These are phyloP conservation scores for Ammodytes marinus DNA, from an alignment of 2,113 vertebrate species.

Conservation along the genomic window DNA sequence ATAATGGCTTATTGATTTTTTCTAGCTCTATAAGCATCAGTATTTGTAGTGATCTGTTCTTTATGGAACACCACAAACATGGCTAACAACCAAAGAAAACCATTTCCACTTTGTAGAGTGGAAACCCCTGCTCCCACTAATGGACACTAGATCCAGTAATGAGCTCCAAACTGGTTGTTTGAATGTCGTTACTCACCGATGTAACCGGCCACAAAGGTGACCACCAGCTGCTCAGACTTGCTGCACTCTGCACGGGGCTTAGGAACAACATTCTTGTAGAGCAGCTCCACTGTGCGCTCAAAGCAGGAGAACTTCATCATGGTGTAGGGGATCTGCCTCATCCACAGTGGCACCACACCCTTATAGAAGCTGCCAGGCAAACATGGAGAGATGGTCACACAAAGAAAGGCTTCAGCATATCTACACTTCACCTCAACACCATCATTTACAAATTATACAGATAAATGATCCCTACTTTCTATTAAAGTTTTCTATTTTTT, in stretches of 20 bases:
- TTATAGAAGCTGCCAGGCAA: constrained; percentile 92
- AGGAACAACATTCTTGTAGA: constrained; percentile 95
- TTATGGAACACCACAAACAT: too few species aligned
- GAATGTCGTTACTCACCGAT: constrained; percentile 88
- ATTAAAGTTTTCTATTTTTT: too few species aligned
- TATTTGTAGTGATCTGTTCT: not conserved
- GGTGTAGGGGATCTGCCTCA: constrained; percentile 99
- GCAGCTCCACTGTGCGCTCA: constrained; percentile 95
- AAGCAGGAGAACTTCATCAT: constrained; percentile 99
- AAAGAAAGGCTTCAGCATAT: too few species aligned
- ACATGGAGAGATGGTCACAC: not conserved
- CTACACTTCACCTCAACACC: too few species aligned
- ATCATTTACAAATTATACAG: too few species aligned
- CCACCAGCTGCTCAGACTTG: constrained; percentile 94
- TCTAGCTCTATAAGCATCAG: not conserved
- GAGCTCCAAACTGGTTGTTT: too few species aligned
- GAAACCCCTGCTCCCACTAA: too few species aligned
- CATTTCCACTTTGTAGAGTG: too few species aligned
- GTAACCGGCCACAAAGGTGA: constrained; percentile 97
- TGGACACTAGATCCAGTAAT: too few species aligned
- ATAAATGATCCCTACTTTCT: too few species aligned
- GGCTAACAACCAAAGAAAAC: too few species aligned
- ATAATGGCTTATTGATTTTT: too few species aligned
- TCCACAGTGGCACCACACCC: constrained; percentile 97
- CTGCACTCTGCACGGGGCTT: constrained; percentile 96